Conservation (phyloP, 2,888 invertebrate species). For the Theristus sp. region DNA sequence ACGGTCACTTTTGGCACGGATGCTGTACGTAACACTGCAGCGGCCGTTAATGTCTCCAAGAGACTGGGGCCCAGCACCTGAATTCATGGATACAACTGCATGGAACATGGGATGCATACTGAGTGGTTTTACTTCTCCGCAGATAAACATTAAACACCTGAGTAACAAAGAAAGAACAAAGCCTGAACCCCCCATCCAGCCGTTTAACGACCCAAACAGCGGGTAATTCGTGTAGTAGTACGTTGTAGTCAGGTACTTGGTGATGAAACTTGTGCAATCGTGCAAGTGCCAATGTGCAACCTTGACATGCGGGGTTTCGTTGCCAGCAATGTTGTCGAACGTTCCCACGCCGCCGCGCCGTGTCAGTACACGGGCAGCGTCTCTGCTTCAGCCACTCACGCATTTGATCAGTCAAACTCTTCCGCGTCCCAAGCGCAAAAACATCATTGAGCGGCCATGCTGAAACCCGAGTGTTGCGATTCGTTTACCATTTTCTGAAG, state of each 20-base stretch:
- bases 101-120: too few species aligned
- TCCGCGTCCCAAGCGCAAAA: conserved; percentile 37
- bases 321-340: conserved; percentile 28
- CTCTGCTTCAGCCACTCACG: conserved; percentile 38
- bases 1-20: conserved; percentile 18
- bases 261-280: too few species aligned
- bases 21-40: conserved; percentile 11
- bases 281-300: background rate
- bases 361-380: conserved; percentile 19
- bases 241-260: too few species aligned
- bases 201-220: too few species aligned
- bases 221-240: too few species aligned
- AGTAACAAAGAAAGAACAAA: too few species aligned
- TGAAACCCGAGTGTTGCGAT: too few species aligned
- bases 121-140: too few species aligned
- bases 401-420: conserved; percentile 34
- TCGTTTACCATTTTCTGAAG: too few species aligned
- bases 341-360: conserved; percentile 33
- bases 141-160: too few species aligned
- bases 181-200: too few species aligned
- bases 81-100: too few species aligned
- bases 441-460: conserved; percentile 33
- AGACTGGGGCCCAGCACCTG: background rate
- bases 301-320: conserved; percentile 15
- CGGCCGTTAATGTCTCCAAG: background rate